A percentile compares a stretch with the other conserved stretches of the same genome.
Evolutionary conservation across 2,113 vertebrate genomes (phyloP).

Genomic region (Hepsetus odoe): DNA sequence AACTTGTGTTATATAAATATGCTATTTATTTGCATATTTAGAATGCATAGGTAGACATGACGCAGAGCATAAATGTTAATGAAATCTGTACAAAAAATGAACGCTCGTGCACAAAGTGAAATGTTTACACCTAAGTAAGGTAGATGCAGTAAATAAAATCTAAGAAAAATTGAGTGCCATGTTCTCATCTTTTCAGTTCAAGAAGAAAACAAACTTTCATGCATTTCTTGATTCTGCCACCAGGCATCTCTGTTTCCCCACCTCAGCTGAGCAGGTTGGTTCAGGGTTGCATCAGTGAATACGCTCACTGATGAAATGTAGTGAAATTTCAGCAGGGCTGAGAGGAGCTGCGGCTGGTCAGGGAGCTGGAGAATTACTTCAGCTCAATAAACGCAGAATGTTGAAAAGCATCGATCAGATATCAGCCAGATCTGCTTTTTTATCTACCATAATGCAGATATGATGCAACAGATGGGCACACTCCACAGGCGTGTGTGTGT

Average conservation of each 20-base stretch:
- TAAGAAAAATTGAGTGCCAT: no score
- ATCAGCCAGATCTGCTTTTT: constrained; percentile 31
- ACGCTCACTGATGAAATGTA: constrained; percentile 65
- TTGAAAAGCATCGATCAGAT: constrained; percentile 46
- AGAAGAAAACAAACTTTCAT: no score
- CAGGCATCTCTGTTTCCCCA: constrained; percentile 52
- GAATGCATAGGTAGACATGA: not conserved
- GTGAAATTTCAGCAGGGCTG: constrained; percentile 54
- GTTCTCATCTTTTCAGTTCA: no score
- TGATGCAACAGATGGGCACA: not conserved
- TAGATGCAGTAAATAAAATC: not conserved
- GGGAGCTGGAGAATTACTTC: constrained; percentile 48
- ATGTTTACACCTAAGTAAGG: not conserved
- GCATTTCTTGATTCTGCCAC: constrained; percentile 43
- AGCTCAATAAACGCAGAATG: constrained; percentile 33
- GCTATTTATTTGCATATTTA: constrained; percentile 51
- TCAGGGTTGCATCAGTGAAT: constrained; percentile 62
- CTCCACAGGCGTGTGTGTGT: not conserved
- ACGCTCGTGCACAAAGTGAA: not conserved
- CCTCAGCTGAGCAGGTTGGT: constrained; percentile 34
- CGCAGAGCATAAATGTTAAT: not conserved
- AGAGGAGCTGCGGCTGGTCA: constrained; percentile 45
- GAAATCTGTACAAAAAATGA: not conserved
- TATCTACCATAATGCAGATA: constrained; percentile 2
- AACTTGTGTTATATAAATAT: constrained; percentile 22